Evolutionary conservation across 2,888 invertebrate species (phyloP).

Genomic region (Maniola hyperantus): DNA sequence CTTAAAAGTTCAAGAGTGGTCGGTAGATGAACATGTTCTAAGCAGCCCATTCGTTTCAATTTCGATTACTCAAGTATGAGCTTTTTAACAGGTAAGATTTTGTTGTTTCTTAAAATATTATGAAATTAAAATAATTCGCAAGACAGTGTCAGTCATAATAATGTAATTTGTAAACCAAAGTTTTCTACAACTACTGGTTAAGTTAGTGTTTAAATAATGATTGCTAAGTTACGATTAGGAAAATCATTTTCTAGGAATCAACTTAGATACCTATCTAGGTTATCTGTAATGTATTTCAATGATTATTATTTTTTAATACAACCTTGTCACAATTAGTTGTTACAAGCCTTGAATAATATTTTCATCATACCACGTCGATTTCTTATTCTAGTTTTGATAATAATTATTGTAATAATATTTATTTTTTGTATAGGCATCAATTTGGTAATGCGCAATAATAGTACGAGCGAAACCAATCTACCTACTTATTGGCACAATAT

Average conservation of each 20-base stretch:
- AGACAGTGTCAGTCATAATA: no score
- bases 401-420: not conserved
- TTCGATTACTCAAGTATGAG: no score
- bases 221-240: not conserved
- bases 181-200: not conserved
- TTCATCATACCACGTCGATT: constrained; percentile 7
- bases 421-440: not conserved
- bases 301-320: not conserved
- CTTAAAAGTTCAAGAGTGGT: no score
- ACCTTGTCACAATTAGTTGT: constrained; percentile 2
- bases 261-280: not conserved
- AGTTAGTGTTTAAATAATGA: not conserved
- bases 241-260: constrained; percentile 1
- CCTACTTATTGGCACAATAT: not conserved
- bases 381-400: constrained; percentile 10
- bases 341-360: not conserved
- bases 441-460: not conserved
- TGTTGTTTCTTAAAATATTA: no score
- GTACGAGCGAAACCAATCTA: constrained; percentile 5
- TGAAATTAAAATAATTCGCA: no score
- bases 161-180: no score
- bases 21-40: no score
- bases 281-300: not conserved
- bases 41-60: no score
- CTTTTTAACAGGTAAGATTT: no score